Evolutionary conservation across 1,140 invertebrate species (phyloP).

Genomic region (Drosophila ogumai): DNA sequence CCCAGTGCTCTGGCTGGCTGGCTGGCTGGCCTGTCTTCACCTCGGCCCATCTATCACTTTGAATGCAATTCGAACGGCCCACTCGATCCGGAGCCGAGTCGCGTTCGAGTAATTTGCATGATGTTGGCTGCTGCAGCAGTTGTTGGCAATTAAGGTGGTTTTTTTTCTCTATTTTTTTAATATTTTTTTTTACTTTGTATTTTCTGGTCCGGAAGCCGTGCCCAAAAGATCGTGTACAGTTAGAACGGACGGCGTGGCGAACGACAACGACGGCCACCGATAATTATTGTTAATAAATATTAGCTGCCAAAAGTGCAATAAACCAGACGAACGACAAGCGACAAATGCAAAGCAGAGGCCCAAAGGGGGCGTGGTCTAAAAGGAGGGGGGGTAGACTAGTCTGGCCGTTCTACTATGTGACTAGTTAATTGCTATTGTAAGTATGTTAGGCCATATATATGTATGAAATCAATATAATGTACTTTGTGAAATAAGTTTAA

Average conservation of each 20-base stretch:
- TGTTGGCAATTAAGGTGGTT: slow-evolving; percentile 53
- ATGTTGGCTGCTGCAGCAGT: slow-evolving; percentile 4
- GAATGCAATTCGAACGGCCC: slow-evolving; percentile 19
- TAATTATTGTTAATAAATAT: slow-evolving; percentile 80
- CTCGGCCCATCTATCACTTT: slow-evolving; percentile 32
- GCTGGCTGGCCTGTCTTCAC: slow-evolving; percentile 30
- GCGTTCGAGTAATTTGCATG: slow-evolving; percentile 34
- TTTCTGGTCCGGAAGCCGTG: slow-evolving; percentile 64
- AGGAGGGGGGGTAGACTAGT: slow-evolving; percentile 2
- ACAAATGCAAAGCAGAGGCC: slow-evolving; percentile 43
- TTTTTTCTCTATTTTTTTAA: not conserved
- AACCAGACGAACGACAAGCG: slow-evolving; percentile 57
- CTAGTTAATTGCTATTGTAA: slow-evolving; percentile 51
- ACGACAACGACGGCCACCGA: slow-evolving; percentile 13
- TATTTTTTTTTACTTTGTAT: not conserved
- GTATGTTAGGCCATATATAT: slow-evolving; percentile 8
- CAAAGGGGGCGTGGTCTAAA: slow-evolving; percentile 2
- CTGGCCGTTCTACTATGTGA: slow-evolving; percentile 39
- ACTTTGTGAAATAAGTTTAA: not conserved
- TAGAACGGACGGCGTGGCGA: slow-evolving; percentile 35
- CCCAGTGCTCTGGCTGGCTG: not conserved
- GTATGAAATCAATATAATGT: not conserved
- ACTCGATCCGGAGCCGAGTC: slow-evolving; percentile 3
- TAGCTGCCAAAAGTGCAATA: slow-evolving; percentile 78
- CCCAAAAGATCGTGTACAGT: slow-evolving; percentile 59